Percentiles rank a stretch among this genome's conserved stretches.
These are phyloP conservation scores for Ataeniobius toweri DNA, from an alignment of 2,797 vertebrate genomes.

Conservation along the genomic window DNA sequence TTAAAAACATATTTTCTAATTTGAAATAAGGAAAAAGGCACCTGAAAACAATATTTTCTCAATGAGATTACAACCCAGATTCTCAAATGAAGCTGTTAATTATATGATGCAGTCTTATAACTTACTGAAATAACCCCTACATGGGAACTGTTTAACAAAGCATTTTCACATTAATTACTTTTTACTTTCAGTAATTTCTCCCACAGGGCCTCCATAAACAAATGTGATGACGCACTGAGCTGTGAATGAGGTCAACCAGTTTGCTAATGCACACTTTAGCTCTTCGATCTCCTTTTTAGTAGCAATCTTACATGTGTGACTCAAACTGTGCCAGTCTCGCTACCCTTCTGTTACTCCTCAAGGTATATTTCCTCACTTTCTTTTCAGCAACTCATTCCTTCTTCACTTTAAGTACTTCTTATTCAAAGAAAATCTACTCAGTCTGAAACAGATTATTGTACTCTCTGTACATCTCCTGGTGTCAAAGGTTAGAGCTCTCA, in stretches of 20 bases:
- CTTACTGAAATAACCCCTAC: conserved; percentile 27
- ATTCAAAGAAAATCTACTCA: conserved; percentile 13
- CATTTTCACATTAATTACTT: conserved; percentile 30
- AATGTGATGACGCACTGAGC: conserved; percentile 7
- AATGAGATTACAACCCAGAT: conserved; percentile 6
- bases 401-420: neutral
- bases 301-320: neutral
- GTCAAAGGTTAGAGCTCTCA: conserved; percentile 52
- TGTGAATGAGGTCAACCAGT: neutral
- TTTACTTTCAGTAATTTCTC: conserved; percentile 37
- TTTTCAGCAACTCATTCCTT: neutral
- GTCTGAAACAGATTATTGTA: conserved; percentile 28
- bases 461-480: conserved; percentile 17
- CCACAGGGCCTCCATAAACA: conserved; percentile 30
- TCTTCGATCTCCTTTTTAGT: neutral
- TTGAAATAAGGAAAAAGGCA: neutral
- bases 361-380: neutral
- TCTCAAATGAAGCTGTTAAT: conserved; percentile 4
- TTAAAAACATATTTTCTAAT: neutral
- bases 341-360: conserved; percentile 34
- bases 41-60: conserved; percentile 4
- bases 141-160: conserved; percentile 17
- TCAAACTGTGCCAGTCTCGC: neutral
- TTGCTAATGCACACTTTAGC: neutral
- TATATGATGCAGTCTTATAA: conserved; percentile 16